phyloP scores from a whole-genome alignment of 2,888 invertebrate genomes.

The Ernsta delagoae region DNA sequence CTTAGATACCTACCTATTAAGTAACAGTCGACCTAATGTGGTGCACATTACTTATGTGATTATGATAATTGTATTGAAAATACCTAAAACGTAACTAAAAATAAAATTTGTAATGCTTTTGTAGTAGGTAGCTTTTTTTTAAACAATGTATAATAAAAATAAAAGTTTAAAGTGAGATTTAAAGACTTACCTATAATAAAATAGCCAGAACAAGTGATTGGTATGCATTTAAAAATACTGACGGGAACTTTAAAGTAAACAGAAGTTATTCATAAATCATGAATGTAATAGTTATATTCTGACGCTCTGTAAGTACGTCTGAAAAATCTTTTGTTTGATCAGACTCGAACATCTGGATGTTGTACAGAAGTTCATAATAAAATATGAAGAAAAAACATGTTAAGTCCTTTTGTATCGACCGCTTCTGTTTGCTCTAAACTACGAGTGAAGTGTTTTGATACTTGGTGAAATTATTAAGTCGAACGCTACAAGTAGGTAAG shows the following conservation, averaged over 20 bases:
- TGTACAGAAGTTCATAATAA: constrained; percentile 84
- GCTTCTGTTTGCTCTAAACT: constrained; percentile 65
- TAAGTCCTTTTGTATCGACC: constrained; percentile 84
- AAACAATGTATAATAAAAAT: background rate
- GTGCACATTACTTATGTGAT: too few relatives aligned
- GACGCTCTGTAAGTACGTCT: constrained; percentile 68
- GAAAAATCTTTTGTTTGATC: constrained; percentile 84
- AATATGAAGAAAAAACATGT: constrained; percentile 83
- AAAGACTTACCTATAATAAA: constrained; percentile 31
- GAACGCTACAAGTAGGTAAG: constrained; percentile 4
- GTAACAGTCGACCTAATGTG: too few relatives aligned
- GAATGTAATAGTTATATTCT: constrained; percentile 73
- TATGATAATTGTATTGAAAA: too few relatives aligned
- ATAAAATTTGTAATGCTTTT: too few relatives aligned
- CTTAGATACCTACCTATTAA: too few relatives aligned
- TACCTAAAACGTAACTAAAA: too few relatives aligned
- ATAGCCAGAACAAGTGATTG: constrained; percentile 31
- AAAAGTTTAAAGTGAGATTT: background rate
- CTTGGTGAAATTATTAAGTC: constrained; percentile 46
- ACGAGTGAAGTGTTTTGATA: constrained; percentile 61
- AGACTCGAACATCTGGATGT: constrained; percentile 81
- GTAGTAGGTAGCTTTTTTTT: too few relatives aligned
- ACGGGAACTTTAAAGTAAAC: constrained; percentile 71
- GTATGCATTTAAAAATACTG: constrained; percentile 56
- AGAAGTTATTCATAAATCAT: constrained; percentile 73